phyloP scores from a whole-genome alignment of 2,113 vertebrate genomes.

The Elanoides forficatus region DNA sequence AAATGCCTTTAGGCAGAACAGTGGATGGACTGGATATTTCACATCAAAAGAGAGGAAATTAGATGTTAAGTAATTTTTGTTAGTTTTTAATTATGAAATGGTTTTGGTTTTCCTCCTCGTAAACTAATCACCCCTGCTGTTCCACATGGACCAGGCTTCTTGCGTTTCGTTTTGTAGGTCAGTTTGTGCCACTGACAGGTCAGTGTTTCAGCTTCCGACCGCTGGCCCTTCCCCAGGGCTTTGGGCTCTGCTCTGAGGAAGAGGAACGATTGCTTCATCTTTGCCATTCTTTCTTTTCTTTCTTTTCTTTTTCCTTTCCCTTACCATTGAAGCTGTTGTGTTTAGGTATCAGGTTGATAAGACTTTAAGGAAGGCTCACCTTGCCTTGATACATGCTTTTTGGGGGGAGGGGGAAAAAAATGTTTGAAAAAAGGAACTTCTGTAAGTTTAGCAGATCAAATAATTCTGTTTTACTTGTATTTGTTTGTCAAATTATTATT shows the following conservation, averaged over 20 bases:
- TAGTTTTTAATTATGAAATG: not conserved
- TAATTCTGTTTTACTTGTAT: not conserved
- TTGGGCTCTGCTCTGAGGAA: not conserved
- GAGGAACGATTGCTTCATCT: not conserved
- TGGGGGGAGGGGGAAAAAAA: too few relatives aligned
- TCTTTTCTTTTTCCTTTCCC: not conserved
- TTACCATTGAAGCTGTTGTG: not conserved
- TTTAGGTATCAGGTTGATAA: not conserved
- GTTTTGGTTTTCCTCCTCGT: not conserved
- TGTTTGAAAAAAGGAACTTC: not conserved
- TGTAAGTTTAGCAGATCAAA: not conserved
- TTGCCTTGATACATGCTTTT: not conserved
- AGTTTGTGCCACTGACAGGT: not conserved
- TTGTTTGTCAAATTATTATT: too few relatives aligned
- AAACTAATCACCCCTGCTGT: not conserved
- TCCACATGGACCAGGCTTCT: not conserved
- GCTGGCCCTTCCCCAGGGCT: not conserved
- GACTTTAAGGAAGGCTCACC: not conserved
- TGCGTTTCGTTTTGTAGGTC: not conserved
- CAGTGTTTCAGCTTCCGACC: fast-evolving
- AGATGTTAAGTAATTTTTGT: not conserved
- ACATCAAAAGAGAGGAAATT: not conserved
- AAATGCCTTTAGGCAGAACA: not conserved
- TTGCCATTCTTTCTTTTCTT: not conserved
- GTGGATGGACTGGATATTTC: not conserved